Base-by-base conservation (phyloP, 2,888 invertebrate species). In the Drosophila austrosaltans region DNA sequence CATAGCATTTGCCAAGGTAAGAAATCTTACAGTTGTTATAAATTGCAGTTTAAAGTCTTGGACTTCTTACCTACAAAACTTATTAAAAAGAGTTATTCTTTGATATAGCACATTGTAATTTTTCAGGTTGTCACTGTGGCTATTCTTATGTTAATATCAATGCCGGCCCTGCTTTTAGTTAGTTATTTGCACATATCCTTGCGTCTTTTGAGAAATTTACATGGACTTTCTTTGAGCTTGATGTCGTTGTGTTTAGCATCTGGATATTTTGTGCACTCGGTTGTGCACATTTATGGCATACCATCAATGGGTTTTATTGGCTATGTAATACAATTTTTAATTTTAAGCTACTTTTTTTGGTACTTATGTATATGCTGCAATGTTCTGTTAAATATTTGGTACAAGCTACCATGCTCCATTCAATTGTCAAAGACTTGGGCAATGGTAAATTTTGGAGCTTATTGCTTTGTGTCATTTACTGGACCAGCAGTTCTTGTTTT, bases 321-420 rank as follows among this genome's bases (percentile, higher is more conserved):
- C 8, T 92, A 92, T 53, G 81, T 89, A 16, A 90, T 92, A 10
- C 92, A 92, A 73, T 92, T 91, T 77, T 92, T 89, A 53, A 89
- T 92, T 71, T 63, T 92, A 22, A 87, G 92, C 8, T 92, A 92
- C 56, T 92, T 90, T 71, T 90, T 90, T 62, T 92, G 92, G 92
- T 86, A 91, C 53, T 78, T 91, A 12, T 89, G 88, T 28, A 78
- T 92, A 30, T 92, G 92, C 69, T 89, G 87, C 48, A 92, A 92
- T 79, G 90, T 92, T 5, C 77, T 90, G 0, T 6, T 92, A 1
- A 90, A 92, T 70, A 90, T 92, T 64, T 92, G 92, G 92, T 87
- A 87, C 40, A 90, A 91, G 48, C 75, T 92, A 25, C 91, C 91
- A 2, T 73, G 74, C 4, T 90, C 90, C 39, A 74, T 88, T 2